A percentile compares a stretch with the other conserved stretches of the same genome.
Conservation (phyloP, 2,888 invertebrate species). For the Drosophila greeni region DNA sequence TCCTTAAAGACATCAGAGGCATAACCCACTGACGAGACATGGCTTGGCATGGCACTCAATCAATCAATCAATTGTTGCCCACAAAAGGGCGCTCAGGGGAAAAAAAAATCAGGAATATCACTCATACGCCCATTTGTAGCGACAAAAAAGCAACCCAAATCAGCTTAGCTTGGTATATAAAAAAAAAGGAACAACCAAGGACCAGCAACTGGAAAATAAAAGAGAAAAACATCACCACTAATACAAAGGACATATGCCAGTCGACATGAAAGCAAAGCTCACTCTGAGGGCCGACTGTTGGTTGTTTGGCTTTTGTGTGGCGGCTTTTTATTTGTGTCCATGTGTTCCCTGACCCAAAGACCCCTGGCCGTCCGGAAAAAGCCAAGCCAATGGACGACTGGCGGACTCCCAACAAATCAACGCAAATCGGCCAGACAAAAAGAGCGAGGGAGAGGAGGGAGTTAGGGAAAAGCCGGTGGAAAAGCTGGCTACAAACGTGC, state of each 20-base stretch:
- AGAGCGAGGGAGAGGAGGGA: neutral
- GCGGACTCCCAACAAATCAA: constrained; percentile 65
- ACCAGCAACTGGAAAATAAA: constrained; percentile 21
- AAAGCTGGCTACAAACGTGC: constrained; percentile 19
- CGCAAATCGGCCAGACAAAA: constrained; percentile 67
- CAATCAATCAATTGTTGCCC: constrained; percentile 72
- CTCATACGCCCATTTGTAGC: constrained; percentile 61
- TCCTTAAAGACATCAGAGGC: constrained; percentile 11
- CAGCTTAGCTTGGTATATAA: constrained; percentile 30
- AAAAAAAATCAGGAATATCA: constrained; percentile 44
- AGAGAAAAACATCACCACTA: constrained; percentile 39
- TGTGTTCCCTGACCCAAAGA: constrained; percentile 60
- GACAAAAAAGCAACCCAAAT: constrained; percentile 57
- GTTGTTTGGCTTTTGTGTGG: constrained; percentile 21
- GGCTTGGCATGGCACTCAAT: constrained; percentile 55
- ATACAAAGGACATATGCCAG: constrained; percentile 68
- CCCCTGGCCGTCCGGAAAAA: constrained; percentile 53
- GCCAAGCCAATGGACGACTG: constrained; percentile 61
- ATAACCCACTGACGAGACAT: constrained; percentile 64
- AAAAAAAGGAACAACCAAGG: constrained; percentile 17
- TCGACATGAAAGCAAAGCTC: constrained; percentile 44
- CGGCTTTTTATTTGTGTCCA: constrained; percentile 44
- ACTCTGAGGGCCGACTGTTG: constrained; percentile 7
- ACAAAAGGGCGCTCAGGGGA: constrained; percentile 41
- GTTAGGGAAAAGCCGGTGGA: neutral